Conservation (phyloP, 2,113 vertebrate species). For the Notothenia rossii region DNA sequence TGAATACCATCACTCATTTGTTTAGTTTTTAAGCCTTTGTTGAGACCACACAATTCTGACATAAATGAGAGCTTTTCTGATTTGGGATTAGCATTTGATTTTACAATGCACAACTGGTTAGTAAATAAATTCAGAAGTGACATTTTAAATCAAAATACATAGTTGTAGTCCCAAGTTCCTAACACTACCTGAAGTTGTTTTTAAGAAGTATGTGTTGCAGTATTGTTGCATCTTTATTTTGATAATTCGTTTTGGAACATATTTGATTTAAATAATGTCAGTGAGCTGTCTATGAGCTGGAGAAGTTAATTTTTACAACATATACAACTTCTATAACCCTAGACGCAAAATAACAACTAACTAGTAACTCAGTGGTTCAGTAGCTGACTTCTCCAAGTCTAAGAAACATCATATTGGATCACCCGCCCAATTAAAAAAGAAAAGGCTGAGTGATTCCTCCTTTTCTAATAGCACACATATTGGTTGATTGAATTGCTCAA, state of each 20-base stretch:
- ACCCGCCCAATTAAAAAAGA: background rate
- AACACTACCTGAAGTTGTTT: background rate
- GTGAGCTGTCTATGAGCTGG: background rate
- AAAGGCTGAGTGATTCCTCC: background rate
- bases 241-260: background rate
- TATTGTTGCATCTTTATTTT: too few species aligned
- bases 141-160: background rate
- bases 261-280: background rate
- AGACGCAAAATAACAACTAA: background rate
- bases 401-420: background rate
- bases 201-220: background rate
- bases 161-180: background rate
- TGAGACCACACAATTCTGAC: background rate
- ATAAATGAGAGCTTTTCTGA: background rate
- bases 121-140: background rate
- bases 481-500: background rate
- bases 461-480: background rate
- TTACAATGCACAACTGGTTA: background rate
- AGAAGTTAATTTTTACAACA: background rate
- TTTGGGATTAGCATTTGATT: background rate
- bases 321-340: background rate
- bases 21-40: background rate
- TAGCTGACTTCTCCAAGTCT: background rate
- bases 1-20: background rate
- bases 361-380: background rate